Evolutionary conservation across 2,113 vertebrate species (phyloP).

Genomic region (Chaetorhynchus papuensis): DNA sequence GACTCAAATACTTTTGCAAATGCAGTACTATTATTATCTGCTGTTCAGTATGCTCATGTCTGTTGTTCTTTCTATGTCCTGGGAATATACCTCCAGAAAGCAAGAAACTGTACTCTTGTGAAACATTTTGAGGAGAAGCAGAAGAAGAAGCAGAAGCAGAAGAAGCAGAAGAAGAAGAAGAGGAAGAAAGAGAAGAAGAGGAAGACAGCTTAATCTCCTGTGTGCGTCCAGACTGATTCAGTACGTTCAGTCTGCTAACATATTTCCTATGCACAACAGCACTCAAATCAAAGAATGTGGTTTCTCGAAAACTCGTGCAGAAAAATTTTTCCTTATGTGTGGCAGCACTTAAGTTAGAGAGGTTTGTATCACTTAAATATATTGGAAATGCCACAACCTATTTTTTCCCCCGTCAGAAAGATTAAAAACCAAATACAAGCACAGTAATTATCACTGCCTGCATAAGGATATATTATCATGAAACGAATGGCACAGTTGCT

Average conservation of each 20-base stretch:
- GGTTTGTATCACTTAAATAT: background rate
- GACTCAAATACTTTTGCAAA: background rate
- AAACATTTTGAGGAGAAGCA: background rate
- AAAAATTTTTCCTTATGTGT: background rate
- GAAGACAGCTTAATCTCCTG: background rate
- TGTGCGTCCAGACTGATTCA: background rate
- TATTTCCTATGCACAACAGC: background rate
- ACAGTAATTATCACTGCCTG: background rate
- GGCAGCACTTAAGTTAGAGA: background rate
- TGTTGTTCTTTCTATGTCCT: background rate
- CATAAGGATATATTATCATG: background rate
- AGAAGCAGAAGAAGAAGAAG: background rate
- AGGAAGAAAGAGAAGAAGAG: background rate
- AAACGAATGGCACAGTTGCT: background rate
- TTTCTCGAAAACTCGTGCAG: background rate
- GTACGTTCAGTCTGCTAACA: background rate
- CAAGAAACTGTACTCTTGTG: background rate
- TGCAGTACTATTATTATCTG: background rate
- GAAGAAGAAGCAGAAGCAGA: too few relatives aligned
- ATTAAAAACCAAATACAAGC: background rate
- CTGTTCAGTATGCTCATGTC: background rate
- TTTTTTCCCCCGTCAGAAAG: fast-evolving
- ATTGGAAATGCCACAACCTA: background rate
- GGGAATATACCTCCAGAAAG: background rate
- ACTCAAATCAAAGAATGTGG: background rate